A percentile compares a stretch with the other conserved stretches of the same genome.
These are phyloP conservation scores for Chaunax sp. DNA, from an alignment of 2,797 vertebrate species.

Conservation along the genomic window DNA sequence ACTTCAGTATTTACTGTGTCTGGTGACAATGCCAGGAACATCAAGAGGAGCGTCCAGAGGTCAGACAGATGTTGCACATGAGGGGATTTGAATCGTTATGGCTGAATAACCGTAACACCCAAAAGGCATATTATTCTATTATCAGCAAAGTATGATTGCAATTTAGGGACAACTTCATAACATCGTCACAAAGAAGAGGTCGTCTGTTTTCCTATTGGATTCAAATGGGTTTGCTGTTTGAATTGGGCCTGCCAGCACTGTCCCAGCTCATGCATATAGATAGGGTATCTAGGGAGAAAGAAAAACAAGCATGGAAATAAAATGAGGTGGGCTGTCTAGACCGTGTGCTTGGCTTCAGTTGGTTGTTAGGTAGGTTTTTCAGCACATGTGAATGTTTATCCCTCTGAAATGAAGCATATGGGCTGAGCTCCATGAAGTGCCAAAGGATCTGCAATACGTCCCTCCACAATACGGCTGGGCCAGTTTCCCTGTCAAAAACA, in stretches of 20 bases:
- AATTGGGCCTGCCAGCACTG: conserved; percentile 59
- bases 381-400: conserved; percentile 83
- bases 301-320: conserved; percentile 68
- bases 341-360: conserved; percentile 58
- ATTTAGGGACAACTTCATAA: conserved; percentile 45
- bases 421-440: conserved; percentile 64
- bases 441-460: conserved; percentile 70
- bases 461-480: conserved; percentile 17
- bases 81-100: conserved; percentile 43
- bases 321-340: conserved; percentile 73
- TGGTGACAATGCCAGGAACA: conserved; percentile 71
- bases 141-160: conserved; percentile 41
- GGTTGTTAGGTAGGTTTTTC: conserved; percentile 58
- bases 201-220: conserved; percentile 34
- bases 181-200: conserved; percentile 27
- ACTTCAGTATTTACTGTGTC: conserved; percentile 70
- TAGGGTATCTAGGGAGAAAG: conserved; percentile 64
- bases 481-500: conserved; percentile 39
- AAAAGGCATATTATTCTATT: conserved; percentile 35
- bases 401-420: conserved; percentile 74
- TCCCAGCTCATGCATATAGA: conserved; percentile 51
- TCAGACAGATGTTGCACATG: conserved; percentile 76
- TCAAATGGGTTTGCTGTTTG: conserved; percentile 58
- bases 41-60: conserved; percentile 68
- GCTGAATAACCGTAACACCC: conserved; percentile 52